Evolutionary conservation across 2,113 vertebrate species (phyloP).

Genomic region (Anthoscopus minutus): DNA sequence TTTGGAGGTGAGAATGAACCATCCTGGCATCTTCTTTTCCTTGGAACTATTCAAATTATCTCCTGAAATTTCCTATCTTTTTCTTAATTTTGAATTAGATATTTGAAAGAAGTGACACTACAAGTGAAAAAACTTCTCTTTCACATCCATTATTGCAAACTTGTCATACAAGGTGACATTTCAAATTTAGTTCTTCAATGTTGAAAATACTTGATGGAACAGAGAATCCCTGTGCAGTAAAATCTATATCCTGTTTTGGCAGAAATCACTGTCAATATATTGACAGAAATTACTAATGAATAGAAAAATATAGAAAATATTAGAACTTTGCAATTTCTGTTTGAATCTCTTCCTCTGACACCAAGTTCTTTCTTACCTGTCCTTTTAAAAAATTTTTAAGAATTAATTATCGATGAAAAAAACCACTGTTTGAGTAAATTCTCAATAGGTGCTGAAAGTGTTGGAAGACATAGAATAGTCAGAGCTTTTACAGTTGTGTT

Average conservation of each 20-base stretch:
- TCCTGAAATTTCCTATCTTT: background rate
- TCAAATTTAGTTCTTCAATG: background rate
- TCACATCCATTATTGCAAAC: background rate
- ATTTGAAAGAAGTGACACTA: background rate
- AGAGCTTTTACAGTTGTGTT: background rate
- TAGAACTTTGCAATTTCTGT: background rate
- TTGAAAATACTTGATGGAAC: background rate
- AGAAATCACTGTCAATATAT: background rate
- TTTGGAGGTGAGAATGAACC: fast-evolving
- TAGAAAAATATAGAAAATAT: background rate
- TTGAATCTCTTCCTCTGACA: background rate
- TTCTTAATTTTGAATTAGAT: background rate
- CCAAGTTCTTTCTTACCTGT: background rate
- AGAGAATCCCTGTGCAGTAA: background rate
- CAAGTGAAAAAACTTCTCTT: background rate
- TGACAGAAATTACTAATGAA: background rate
- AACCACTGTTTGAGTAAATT: background rate
- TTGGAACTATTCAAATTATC: background rate
- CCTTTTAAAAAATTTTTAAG: background rate
- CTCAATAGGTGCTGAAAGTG: background rate
- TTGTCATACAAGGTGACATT: background rate
- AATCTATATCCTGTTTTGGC: background rate
- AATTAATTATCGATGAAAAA: background rate
- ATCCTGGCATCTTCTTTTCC: background rate
- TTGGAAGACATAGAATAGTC: background rate